Base-by-base conservation (phyloP, 2,797 vertebrate species). In the Silurus lanzhouensis region DNA sequence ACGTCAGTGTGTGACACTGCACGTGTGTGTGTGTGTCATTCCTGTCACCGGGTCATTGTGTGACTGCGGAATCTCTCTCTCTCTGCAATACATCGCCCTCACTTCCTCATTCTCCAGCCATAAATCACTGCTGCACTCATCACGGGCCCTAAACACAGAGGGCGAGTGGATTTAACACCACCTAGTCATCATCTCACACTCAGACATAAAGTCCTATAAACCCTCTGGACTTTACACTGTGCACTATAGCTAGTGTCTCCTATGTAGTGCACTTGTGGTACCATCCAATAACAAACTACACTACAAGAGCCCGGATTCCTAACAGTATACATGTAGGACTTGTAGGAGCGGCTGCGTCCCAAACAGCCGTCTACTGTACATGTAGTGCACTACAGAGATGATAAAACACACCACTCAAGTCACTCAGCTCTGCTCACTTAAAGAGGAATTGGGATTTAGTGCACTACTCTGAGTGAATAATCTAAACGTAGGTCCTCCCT, bases 21-120 rank as follows among this genome's bases (percentile, higher is more conserved):
- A n/a, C 12, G 64, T 66, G 64, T 44, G 70, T 6, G 71, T 25
- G 71, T 52, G 71, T 25, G 71, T 55, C 27, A 61, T 78, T 22
- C 76, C 58, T 0, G 27, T 8, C 76, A n/a, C 27, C 15, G 17
- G 22, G 76, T 1, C 27, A 44, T 44, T 44, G 57, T 78, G 76
- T 44, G 31, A 22, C 19, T n/a, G 27, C 1, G 76, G 27, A 78
- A 61, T 78, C 61, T 78, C 22, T 78, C 76, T 78, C 76, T 61
- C 76, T 61, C 57, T 61, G 58, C 27, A n/a, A 61, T n/a, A 46
- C 58, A 44, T 0, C 9, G 60, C 27, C 22, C 76, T 78, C 76
- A 61, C 57, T 78, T 78, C 76, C 76, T 61, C 57, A 61, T 61
- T 78, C 76, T 61, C 12, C 19, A 22, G 58, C 27, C 57, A 44